These are phyloP conservation scores for Sycobia sp. DNA, from an alignment of 1,140 invertebrate genomes.

Conservation along the genomic window DNA sequence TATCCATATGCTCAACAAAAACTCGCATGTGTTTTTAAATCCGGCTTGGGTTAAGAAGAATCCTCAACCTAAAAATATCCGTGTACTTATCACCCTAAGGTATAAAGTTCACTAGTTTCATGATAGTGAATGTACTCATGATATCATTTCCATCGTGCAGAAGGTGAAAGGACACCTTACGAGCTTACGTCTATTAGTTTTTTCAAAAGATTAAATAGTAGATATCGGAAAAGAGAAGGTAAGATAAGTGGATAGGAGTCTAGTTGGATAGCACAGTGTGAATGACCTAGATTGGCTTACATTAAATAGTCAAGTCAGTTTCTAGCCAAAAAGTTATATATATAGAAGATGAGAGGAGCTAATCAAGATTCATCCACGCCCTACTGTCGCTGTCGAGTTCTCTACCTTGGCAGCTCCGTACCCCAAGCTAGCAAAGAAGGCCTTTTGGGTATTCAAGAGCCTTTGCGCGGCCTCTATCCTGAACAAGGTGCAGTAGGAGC, in stretches of 20 bases:
- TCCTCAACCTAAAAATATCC: too few species aligned
- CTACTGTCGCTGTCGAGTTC: slow-evolving; percentile 94
- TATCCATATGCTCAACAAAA: too few species aligned
- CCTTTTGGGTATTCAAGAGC: slow-evolving; percentile 96
- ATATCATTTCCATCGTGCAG: not conserved
- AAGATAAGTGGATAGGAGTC: not conserved
- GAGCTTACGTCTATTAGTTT: too few species aligned
- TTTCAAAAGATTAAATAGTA: too few species aligned
- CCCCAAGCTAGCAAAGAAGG: slow-evolving; percentile 98
- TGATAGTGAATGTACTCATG: too few species aligned
- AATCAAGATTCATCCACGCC: slow-evolving; percentile 72
- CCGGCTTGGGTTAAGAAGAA: too few species aligned
- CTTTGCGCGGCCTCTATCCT: slow-evolving; percentile 93
- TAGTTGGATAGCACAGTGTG: slow-evolving; percentile 15
- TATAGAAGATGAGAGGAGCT: slow-evolving; percentile 51
- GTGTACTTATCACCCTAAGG: too few species aligned
- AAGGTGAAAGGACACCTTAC: not conserved
- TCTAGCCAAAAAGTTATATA: not conserved
- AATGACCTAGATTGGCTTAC: slow-evolving; percentile 24
- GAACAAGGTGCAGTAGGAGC: slow-evolving; percentile 84
- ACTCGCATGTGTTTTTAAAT: too few species aligned
- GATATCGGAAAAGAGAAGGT: slow-evolving; percentile 1
- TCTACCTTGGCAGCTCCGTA: slow-evolving; percentile 96
- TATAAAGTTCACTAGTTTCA: too few species aligned
- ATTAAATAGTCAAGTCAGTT: not conserved